Evolutionary conservation across 1,140 invertebrate species (phyloP), one percentile per base, ranked within the genome.

Genomic region (Eriocheir sinensis): DNA sequence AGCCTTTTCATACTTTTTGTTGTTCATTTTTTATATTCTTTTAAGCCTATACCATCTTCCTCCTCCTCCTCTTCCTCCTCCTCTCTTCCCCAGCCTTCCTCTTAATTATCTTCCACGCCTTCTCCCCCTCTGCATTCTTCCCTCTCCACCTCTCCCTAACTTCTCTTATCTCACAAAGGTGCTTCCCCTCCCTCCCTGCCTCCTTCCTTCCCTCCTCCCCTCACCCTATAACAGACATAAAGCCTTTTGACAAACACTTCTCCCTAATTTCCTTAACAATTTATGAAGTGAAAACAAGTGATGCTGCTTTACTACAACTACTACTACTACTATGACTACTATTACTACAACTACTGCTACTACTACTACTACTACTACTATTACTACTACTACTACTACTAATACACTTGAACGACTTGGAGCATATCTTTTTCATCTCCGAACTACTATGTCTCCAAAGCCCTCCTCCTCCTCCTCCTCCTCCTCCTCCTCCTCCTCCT

Each of bases 161-260:
- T 72, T 8, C 60, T 21, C 17, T n/a, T 48, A 48, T n/a, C 44
- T 48, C 44, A 48, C 44, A 48, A 8, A 8, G 4, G 44, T 48
- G 44, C 44, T 48, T 72, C 2, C 21, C 48, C 60, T 72, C 60
- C 27, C 12, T 72, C 53, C 53, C 27, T 21, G 3, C 53, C 6
- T 21, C 53, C 21, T 72, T 2, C 53, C 44, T 48, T 15, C 53
- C 6, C 27, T 72, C 53, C 53, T 21, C 53, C 6, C 3, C 60
- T 8, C 60, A 21, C 60, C 60, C 60, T 48, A 4, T 72, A 27
- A 72, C 60, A n/a, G n/a, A 72, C 60, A 72, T n/a, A 72, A 72
- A 72, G 60, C 60, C 60, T n/a, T 72, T 72, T 72, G n/a, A 72
- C 60, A 72, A 72, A 72, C 60, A 72, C 60, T 72, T n/a, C 60